Evolutionary conservation across 1,140 invertebrate genomes (phyloP), one percentile per base, ranked within the genome.

Genomic region (Papilio glaucus): DNA sequence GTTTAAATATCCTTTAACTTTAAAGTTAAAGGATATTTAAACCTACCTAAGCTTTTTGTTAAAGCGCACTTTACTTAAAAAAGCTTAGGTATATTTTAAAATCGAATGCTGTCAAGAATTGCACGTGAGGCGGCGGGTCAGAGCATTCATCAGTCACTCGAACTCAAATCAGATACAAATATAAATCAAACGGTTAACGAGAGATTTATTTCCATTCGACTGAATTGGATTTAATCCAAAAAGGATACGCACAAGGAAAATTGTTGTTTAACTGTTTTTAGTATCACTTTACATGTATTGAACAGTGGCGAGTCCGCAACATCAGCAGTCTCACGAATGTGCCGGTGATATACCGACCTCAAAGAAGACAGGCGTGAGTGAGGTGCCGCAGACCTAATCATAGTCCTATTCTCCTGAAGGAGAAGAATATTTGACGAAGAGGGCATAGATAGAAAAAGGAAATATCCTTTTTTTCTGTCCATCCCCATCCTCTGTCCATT

Each of bases 141-240:
- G 49, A 24, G 49, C 49, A 24, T 26, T 26, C 49, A 53, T 53
- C 49, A 53, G 49, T 9, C 15, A 7, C 49, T 8, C 18, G 49
- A 0, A 0, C 49, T 21, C 49, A 53, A 18, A 21, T 49, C 15
- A 3, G 15, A 49, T 18, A 49, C 45, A 49, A 49, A 53, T 21
- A 53, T 24, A 12, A 53, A 53, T 53, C 49, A 53, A 53, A 53
- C 49, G 9, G 49, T 53, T 24, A 53, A 53, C 49, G 49, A 53
- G 12, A 53, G 49, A 53, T 53, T 53, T 53, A 53, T 53, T 69
- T 33, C 24, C 10, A n/a, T 45, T 24, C n/a, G n/a, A 18, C 26
- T 42, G 15, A 37, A 49, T 69, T 69, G 67, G 42, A 53, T n/a
- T 37, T 7, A 53, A 69, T 49, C 67, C 41, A 69, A 69, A 26